Evolutionary conservation across 2,888 invertebrate genomes (phyloP), one percentile per base, ranked within the genome.

Genomic region (Argyresthia goedartella): DNA sequence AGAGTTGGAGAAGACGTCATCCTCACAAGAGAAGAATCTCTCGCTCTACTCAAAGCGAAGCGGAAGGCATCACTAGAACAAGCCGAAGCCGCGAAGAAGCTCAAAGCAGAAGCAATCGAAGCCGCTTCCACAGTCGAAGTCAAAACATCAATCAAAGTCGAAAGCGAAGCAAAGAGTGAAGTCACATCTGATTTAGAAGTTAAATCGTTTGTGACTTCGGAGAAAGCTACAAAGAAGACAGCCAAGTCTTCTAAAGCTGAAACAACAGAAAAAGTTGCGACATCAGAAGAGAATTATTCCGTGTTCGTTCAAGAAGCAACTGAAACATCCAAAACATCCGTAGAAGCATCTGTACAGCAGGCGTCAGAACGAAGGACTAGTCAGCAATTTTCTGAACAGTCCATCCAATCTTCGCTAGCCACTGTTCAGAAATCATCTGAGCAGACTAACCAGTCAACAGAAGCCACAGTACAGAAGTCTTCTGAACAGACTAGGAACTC

Each of bases 21-120:
- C 48, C 56, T 66, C 6, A 67, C 65, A 25, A 64, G 62, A 59
- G 71, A 74, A 58, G 75, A 75, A 56, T 69, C 74, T 43, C 60
- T 67, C 41, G 64, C 68, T 56, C 68, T 71, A 49, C 57, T 71
- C 3, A 74, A 75, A 59, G 67, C 70, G 48, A 84, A 82, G 55
- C 71, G 84, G 61, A 84, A 82, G 65, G 73, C 77, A 47, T 78
- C 80, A 4, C 35, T 63, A 52, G 81, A 87, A 66, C 75, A 67
- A 49, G 45, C 57, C 61, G 72, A 74, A 55, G 67, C 76, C 55
- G 73, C 76, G 33, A 71, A 67, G 50, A 80, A 81, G 64, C 67
- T 78, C 6, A 85, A 80, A 61, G 66, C 77, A 39, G 79, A 81
- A 71, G 60, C 67, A 39, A 68, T 69, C 53, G 79, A 78, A 62